These are phyloP conservation scores for Netelia fuscicornis DNA, from an alignment of 2,888 invertebrate genomes.

Conservation along the genomic window DNA sequence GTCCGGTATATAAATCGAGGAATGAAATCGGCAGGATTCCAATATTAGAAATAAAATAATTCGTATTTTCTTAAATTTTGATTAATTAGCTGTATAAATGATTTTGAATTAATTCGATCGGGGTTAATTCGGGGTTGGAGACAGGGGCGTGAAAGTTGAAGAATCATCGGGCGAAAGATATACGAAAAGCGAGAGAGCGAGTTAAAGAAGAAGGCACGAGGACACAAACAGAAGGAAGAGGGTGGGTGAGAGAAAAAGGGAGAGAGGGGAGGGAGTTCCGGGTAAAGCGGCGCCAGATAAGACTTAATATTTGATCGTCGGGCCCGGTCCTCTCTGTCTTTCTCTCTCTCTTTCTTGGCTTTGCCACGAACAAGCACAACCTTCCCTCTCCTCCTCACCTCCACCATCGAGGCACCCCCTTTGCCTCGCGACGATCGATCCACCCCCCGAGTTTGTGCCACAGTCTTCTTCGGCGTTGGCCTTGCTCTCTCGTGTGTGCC, in stretches of 20 bases:
- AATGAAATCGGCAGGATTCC: slow-evolving; percentile 72
- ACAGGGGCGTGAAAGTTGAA: slow-evolving; percentile 28
- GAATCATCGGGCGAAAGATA: slow-evolving; percentile 32
- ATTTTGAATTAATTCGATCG: no score
- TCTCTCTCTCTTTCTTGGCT: slow-evolving; percentile 74
- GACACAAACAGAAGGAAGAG: slow-evolving; percentile 49
- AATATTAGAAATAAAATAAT: not conserved
- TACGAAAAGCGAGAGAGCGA: slow-evolving; percentile 37
- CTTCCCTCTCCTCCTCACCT: slow-evolving; percentile 57
- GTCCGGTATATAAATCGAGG: slow-evolving; percentile 64
- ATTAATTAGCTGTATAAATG: no score
- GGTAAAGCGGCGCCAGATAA: slow-evolving; percentile 83
- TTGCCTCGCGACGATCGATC: slow-evolving; percentile 71
- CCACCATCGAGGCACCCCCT: slow-evolving; percentile 59
- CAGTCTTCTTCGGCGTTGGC: slow-evolving; percentile 56
- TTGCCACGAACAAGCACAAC: slow-evolving; percentile 75
- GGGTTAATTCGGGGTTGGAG: slow-evolving; percentile 74
- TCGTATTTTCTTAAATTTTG: no score
- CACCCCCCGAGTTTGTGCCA: slow-evolving; percentile 45
- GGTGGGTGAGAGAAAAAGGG: slow-evolving; percentile 59
- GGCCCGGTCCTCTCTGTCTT: slow-evolving; percentile 69
- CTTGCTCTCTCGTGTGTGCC: slow-evolving; percentile 41
- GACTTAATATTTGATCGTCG: slow-evolving; percentile 84
- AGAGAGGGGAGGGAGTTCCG: slow-evolving; percentile 73
- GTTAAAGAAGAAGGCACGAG: slow-evolving; percentile 11